phyloP scores from a whole-genome alignment of 2,888 invertebrate genomes.

The Lysandra bellargus region DNA sequence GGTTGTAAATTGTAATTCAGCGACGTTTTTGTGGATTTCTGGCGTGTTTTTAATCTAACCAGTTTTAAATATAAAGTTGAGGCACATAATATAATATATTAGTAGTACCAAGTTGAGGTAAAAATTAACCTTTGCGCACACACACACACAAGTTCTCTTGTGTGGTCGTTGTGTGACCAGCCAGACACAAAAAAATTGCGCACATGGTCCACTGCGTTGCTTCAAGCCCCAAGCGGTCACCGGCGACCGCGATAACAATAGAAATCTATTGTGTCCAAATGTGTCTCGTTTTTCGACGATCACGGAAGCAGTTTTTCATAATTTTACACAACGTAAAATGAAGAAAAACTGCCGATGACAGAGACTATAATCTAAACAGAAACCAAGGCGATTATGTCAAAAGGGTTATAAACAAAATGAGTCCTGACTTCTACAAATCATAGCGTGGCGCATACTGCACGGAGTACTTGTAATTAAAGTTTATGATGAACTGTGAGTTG shows the following conservation, averaged over 20 bases:
- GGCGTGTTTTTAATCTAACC: background rate
- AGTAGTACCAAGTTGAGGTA: background rate
- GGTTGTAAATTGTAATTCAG: background rate
- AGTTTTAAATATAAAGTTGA: background rate
- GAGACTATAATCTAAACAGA: background rate
- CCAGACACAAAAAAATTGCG: too few species aligned
- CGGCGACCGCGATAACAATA: too few species aligned
- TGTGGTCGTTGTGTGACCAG: too few species aligned
- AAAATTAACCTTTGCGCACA: background rate
- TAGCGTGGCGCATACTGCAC: background rate
- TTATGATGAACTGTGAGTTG: slow-evolving; percentile 3
- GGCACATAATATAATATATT: too few species aligned
- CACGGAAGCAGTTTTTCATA: too few species aligned
- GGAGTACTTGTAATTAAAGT: slow-evolving; percentile 10
- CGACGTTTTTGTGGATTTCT: background rate
- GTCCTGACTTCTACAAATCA: slow-evolving; percentile 10
- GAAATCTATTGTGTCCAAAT: too few species aligned
- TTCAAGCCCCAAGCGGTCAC: too few species aligned
- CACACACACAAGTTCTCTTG: too few species aligned
- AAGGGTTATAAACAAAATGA: background rate
- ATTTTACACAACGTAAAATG: too few species aligned
- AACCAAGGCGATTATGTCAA: background rate
- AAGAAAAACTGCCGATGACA: too few species aligned
- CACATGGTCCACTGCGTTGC: too few species aligned
- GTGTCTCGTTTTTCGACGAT: too few species aligned